Evolutionary conservation across 2,113 vertebrate genomes (phyloP).

Genomic region (Puma concolor): DNA sequence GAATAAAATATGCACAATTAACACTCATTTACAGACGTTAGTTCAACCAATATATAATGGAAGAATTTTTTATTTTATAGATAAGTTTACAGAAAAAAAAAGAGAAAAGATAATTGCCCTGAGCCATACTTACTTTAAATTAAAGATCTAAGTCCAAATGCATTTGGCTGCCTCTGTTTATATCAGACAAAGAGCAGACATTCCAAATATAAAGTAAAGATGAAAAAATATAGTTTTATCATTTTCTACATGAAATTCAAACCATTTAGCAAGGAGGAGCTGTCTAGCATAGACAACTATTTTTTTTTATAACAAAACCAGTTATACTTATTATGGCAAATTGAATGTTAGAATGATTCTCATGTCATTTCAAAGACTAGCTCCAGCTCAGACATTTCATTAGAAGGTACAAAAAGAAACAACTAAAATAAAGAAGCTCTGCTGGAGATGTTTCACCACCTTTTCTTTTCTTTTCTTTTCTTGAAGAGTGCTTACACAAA

Average conservation of each 20-base stretch:
- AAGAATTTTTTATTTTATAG: not conserved
- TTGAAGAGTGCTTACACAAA: not conserved
- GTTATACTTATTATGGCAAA: not conserved
- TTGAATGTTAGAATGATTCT: not conserved
- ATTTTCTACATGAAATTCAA: not conserved
- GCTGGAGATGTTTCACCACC: not conserved
- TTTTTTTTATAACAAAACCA: not conserved
- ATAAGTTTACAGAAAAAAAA: not conserved
- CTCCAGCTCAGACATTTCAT: not conserved
- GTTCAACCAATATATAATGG: not conserved
- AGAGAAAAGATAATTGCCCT: not conserved
- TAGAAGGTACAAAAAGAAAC: not conserved
- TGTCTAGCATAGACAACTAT: not conserved
- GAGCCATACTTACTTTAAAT: not conserved
- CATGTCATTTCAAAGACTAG: not conserved
- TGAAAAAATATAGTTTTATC: not conserved
- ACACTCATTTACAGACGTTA: not conserved
- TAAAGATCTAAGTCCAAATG: not conserved
- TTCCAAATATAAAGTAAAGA: conserved; percentile 4
- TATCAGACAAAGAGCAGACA: not conserved
- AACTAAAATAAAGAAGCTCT: not conserved
- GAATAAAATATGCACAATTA: not conserved
- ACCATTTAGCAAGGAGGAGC: not conserved
- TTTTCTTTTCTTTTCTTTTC: not conserved
- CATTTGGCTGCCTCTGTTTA: not conserved